A percentile compares a stretch with the other conserved stretches of the same genome.
These are phyloP conservation scores for Sepiola atlantica DNA, from an alignment of 2,888 invertebrate species.

Conservation along the genomic window DNA sequence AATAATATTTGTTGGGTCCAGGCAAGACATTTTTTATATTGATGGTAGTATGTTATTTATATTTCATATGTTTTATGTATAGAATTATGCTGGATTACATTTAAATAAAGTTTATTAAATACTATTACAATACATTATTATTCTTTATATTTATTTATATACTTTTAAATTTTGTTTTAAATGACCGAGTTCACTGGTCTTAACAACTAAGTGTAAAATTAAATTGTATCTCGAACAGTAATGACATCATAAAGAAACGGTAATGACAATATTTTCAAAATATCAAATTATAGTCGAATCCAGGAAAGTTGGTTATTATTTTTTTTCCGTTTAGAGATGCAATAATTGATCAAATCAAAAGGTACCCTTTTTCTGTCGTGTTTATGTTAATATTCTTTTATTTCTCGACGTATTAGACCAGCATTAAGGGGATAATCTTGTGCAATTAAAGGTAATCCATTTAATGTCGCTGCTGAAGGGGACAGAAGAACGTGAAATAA, in stretches of 20 bases:
- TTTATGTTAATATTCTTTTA: not conserved
- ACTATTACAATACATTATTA: too few species aligned
- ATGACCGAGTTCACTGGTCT: not conserved
- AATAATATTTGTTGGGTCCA: too few species aligned
- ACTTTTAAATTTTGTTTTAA: not conserved
- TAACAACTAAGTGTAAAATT: not conserved
- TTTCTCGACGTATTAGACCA: not conserved
- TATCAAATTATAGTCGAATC: not conserved
- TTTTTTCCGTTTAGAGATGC: not conserved
- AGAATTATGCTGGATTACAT: too few species aligned
- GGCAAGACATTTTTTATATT: too few species aligned
- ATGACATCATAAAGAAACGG: not conserved
- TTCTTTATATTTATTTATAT: too few species aligned
- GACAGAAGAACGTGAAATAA: not conserved
- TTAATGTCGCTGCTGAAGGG: not conserved
- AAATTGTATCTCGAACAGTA: too few species aligned
- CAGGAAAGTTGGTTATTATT: not conserved
- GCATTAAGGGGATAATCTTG: not conserved
- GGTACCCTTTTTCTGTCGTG: not conserved
- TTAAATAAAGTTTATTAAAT: too few species aligned
- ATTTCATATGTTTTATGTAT: too few species aligned
- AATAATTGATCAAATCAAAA: not conserved
- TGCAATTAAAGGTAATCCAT: not conserved
- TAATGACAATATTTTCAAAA: not conserved
- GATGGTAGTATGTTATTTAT: too few species aligned